Base-by-base conservation (phyloP, 2,113 vertebrate species). In the Piprites chloris region DNA sequence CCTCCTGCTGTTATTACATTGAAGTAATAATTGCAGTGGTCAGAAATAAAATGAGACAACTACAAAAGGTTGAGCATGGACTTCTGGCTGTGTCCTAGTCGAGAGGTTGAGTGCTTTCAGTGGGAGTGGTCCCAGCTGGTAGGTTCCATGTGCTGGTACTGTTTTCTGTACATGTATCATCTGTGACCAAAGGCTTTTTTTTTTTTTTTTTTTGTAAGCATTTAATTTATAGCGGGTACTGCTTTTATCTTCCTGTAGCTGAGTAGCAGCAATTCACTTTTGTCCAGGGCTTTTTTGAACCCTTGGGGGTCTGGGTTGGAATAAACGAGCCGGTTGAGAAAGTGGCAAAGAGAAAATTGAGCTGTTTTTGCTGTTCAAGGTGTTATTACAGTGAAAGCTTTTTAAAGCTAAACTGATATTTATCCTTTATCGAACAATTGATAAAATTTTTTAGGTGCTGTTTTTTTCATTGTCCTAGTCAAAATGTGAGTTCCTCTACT, bases 401-500 rank as follows among this genome's bases (percentile, higher is more conserved):
- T 82, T 74, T 63, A 77, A 88, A 91, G 50, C 26, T 30, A 44
- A 85, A 68, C 39, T 1, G 2, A 33, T 44, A 20, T 17, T 7
- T 75, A 3, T 7, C 9, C 59, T 88, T 33, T 52, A 18, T 26
- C 13, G 52, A 63, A 49, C 13, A 62, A 13, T 23, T 28, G 9
- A 53, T 39, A 13, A 58, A 23, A 3, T 12, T 44, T 89, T 94
- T 74, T 74, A 90, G 90, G 85, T 14, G 5, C n/a, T 83, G 11
- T 76, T 66, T 93, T 90, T 95, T 93, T 75, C n/a, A 32, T 63
- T 75, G 14, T 56, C 61, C 23, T 88, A 27, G n/a, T 92, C 42
- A 55, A 84, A 89, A 91, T 85, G 33, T 42, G 68, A 87, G 56
- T 92, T 87, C 77, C 88, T 21, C 76, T 90, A 42, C n/a, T 96